Percentiles rank a stretch among this genome's conserved stretches.
phyloP scores from a whole-genome alignment of 2,113 vertebrate genomes.

The Montifringilla adamsi region DNA sequence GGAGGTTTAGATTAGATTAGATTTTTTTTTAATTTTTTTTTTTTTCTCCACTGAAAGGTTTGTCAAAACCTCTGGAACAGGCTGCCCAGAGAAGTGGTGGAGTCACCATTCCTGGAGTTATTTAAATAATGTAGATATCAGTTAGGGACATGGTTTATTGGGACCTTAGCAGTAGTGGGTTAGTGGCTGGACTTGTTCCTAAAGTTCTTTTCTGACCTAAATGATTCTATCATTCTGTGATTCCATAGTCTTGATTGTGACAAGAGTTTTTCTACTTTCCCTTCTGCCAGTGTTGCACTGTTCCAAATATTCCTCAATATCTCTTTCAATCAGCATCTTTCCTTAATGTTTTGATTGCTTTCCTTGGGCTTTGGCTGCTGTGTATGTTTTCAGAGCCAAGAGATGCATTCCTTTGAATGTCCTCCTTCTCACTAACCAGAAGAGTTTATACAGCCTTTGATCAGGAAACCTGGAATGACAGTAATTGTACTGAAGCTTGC shows the following conservation, averaged over 20 bases:
- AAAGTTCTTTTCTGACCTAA: not conserved
- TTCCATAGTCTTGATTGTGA: not conserved
- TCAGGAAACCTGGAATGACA: not conserved
- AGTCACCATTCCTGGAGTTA: not conserved
- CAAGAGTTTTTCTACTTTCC: not conserved
- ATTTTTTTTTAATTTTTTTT: rapidly evolving
- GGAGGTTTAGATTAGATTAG: not conserved
- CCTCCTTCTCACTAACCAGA: not conserved
- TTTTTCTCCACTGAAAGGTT: not conserved
- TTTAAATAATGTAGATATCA: not conserved
- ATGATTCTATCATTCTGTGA: not conserved
- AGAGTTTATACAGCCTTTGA: not conserved
- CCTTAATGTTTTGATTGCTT: not conserved
- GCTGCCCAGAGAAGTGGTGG: not conserved
- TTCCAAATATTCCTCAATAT: not conserved
- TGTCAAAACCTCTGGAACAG: not conserved
- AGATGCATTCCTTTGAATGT: not conserved
- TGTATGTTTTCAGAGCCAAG: not conserved
- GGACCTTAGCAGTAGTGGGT: not conserved
- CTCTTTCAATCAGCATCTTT: not conserved
- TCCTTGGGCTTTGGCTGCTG: not conserved
- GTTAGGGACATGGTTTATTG: not conserved
- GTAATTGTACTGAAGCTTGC: not conserved
- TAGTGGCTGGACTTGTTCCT: not conserved
- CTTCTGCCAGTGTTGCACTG: not conserved